Evolutionary conservation across 1,140 invertebrate species (phyloP).

Genomic region (Harpegnathos saltator): DNA sequence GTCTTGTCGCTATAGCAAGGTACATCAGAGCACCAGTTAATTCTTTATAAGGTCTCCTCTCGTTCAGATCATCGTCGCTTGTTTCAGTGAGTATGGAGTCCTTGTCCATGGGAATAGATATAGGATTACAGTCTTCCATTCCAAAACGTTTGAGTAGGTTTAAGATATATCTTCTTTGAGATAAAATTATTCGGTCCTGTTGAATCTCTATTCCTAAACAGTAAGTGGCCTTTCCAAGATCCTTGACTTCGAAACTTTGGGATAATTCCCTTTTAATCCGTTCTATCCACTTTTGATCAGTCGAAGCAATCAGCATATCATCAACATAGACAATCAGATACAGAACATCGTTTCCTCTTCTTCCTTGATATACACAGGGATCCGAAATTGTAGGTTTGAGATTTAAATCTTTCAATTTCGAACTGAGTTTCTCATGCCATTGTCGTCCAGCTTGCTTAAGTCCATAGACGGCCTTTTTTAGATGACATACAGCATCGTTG

Average conservation of each 20-base stretch:
- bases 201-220: slow-evolving; percentile 2
- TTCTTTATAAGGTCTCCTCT: background rate
- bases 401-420: too few relatives aligned
- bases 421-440: too few relatives aligned
- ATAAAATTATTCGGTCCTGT: background rate
- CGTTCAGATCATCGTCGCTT: background rate
- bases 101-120: background rate
- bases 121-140: slow-evolving; percentile 9
- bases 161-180: slow-evolving; percentile 10
- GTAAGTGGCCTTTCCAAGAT: too few relatives aligned
- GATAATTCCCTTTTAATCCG: background rate
- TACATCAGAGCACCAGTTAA: background rate
- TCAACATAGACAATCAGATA: background rate
- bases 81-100: background rate
- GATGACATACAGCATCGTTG: too few relatives aligned
- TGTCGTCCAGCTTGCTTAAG: too few relatives aligned
- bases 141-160: background rate
- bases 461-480: too few relatives aligned
- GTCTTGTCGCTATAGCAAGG: background rate
- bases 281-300: background rate
- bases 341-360: too few relatives aligned
- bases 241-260: background rate
- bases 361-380: too few relatives aligned
- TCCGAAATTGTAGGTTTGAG: too few relatives aligned
- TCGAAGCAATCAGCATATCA: background rate